Percentiles rank a stretch among this genome's conserved stretches.
Evolutionary conservation across 2,797 vertebrate species (phyloP).

Genomic region (Nothura maculosa): DNA sequence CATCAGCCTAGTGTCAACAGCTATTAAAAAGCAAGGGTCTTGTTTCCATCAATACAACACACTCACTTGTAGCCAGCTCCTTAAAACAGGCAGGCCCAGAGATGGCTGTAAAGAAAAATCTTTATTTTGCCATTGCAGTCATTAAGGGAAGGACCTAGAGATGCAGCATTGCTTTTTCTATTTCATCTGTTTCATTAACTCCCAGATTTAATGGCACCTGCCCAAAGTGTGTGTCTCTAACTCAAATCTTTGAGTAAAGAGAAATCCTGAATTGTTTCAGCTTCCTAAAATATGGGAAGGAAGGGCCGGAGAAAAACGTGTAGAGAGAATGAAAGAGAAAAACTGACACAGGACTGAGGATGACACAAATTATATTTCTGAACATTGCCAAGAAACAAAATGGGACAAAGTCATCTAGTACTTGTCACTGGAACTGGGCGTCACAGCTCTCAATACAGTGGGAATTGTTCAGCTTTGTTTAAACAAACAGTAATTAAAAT

Average conservation of each 20-base stretch:
- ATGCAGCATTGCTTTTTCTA: background rate
- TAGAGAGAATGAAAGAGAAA: background rate
- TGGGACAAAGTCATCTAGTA: conserved; percentile 66
- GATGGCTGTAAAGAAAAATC: background rate
- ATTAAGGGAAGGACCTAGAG: background rate
- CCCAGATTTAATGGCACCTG: background rate
- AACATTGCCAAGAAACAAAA: conserved; percentile 69
- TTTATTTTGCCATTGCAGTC: background rate
- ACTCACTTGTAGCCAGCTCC: background rate
- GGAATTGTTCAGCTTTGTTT: conserved; percentile 48
- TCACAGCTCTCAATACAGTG: conserved; percentile 71
- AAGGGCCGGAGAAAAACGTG: background rate
- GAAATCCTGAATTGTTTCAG: background rate
- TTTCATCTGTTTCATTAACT: background rate
- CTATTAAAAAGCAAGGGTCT: background rate
- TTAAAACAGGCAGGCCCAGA: background rate
- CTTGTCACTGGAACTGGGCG: conserved; percentile 49
- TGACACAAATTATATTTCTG: conserved; percentile 78
- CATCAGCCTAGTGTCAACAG: background rate
- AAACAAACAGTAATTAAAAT: conserved; percentile 50
- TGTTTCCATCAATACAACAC: background rate
- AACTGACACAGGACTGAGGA: background rate
- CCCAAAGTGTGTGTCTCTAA: background rate
- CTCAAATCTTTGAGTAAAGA: background rate
- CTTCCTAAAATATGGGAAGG: background rate